Evolutionary conservation across 2,888 invertebrate genomes (phyloP), one percentile per base, ranked within the genome.

Genomic region (Junonia oenone): DNA sequence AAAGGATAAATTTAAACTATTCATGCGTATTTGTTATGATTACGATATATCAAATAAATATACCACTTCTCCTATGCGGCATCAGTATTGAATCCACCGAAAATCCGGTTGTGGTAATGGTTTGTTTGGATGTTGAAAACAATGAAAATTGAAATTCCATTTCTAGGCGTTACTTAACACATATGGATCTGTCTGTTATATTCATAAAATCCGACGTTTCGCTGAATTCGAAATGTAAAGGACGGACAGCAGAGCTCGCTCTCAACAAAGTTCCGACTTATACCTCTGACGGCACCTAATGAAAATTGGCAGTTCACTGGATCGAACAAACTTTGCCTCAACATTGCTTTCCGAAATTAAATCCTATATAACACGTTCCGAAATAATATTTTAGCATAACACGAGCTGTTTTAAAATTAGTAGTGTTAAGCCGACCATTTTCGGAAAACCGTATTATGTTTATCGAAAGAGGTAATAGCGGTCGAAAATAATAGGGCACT

Each of bases 281-380:
- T 72, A 75, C 73, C 73, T 75, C 75, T 66, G 73, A 72, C 73
- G 66, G 71, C 65, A 65, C 67, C 68, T 87, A 88, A 89, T 89
- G 86, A 86, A 84, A 84, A 89, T 85, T 85, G 88, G 76, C 88
- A 83, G 83, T 67, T 76, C 75, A 77, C 71, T 81, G 79, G 77
- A 77, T 81, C 78, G 80, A 75, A 76, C 74, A 68, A 75, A 76
- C 73, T 75, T 73, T 64, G 61, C 67, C 66, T 58, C 65, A 67
- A 49, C 52, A 13, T 37, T 33, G 35, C 27, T 50, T 27, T 31
- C 13, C 17, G 17, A 63, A 57, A 57, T 60, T 51, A 35, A 51
- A 37, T 47, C 50, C 57, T 57, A 51, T 55, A 15, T 47, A 1
- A 14, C 6, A 15, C 17, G 22, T 2, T 1, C 1, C 14, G 8